Percentiles rank a stretch among this genome's conserved stretches.
These are phyloP conservation scores for Siniperca scherzeri DNA, from an alignment of 2,797 vertebrate genomes.

Conservation along the genomic window DNA sequence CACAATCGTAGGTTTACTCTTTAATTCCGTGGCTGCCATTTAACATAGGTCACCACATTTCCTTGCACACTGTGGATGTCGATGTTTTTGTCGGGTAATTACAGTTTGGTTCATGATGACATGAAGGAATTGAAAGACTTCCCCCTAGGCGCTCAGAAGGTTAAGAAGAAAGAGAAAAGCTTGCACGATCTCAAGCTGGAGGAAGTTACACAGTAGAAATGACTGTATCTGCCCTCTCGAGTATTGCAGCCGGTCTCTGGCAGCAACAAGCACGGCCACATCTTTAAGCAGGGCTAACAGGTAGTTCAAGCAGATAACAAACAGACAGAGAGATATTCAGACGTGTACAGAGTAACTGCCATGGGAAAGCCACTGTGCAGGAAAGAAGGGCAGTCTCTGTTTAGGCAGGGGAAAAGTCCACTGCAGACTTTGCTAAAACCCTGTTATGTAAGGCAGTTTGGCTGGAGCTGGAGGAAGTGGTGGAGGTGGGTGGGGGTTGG, in stretches of 20 bases:
- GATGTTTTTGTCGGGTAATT: constrained; percentile 6
- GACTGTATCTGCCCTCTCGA: neutral
- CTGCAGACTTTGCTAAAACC: constrained; percentile 75
- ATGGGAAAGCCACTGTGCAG: constrained; percentile 43
- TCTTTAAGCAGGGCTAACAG: constrained; percentile 61
- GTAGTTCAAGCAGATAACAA: constrained; percentile 58
- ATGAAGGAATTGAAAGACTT: constrained; percentile 30
- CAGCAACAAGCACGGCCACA: constrained; percentile 19
- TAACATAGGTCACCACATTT: constrained; percentile 13
- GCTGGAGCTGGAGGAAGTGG: constrained; percentile 40
- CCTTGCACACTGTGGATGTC: neutral
- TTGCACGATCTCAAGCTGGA: constrained; percentile 8
- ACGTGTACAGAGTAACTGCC: constrained; percentile 23
- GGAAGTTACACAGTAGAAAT: constrained; percentile 10
- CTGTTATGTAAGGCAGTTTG: constrained; percentile 75
- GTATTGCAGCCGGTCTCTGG: neutral
- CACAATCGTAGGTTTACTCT: constrained; percentile 14
- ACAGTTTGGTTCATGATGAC: neutral
- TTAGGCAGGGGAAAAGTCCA: constrained; percentile 69
- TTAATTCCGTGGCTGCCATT: constrained; percentile 10
- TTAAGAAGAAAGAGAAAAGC: constrained; percentile 9
- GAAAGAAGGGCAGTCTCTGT: constrained; percentile 67
- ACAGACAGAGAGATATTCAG: constrained; percentile 50
- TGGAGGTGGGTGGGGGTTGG: constrained; percentile 6
- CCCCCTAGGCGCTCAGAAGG: neutral